Evolutionary conservation across 2,113 vertebrate species (phyloP), one percentile per base, ranked within the genome.

Genomic region (Barbus barbus): DNA sequence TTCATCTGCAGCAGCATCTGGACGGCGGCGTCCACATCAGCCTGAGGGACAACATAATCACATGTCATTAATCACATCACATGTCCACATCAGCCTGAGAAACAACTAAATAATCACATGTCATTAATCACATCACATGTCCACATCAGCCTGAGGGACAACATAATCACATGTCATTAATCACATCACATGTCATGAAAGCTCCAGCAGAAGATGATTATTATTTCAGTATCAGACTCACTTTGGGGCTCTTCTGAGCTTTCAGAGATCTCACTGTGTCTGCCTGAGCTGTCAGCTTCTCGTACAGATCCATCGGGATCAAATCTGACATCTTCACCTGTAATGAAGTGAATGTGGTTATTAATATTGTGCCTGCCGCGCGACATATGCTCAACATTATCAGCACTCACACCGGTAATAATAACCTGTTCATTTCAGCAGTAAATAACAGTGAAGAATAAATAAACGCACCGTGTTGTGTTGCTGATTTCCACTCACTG

Each of bases 1-100:
- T 99, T 99, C 85, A 99, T 87, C 2, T 96, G 93, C 0, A 97
- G 86, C 38, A 99, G 89, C 88, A 92, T 89, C 91, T 96, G 93
- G 20, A 98, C 93, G 24, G 97, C 98, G 81, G 93, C 91, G 61
- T 98, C 97, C 31, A 98, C 88, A 82, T 98, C 96, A 88, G 94
- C 93, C 98, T 99, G 48, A 18, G 6, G 48, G 67, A 88, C 20
- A 38, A 13, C 22, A 44, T 4, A 33, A 7, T 18, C 14, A 18
- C 63, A 3, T n/a, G n/a, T 51, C 14, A 51, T 1, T 51, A 1
- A 51, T 51, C 24, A 8, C 63, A n/a, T n/a, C 53, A 9, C 51
- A 5, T 13, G 44, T 46, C n/a, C n/a, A n/a, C n/a, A n/a, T n/a
- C n/a, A n/a, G n/a, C n/a, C n/a, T n/a, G n/a, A n/a, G n/a, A n/a